Base-by-base conservation (phyloP, 2,797 vertebrate species). In the Galaxias olidus region DNA sequence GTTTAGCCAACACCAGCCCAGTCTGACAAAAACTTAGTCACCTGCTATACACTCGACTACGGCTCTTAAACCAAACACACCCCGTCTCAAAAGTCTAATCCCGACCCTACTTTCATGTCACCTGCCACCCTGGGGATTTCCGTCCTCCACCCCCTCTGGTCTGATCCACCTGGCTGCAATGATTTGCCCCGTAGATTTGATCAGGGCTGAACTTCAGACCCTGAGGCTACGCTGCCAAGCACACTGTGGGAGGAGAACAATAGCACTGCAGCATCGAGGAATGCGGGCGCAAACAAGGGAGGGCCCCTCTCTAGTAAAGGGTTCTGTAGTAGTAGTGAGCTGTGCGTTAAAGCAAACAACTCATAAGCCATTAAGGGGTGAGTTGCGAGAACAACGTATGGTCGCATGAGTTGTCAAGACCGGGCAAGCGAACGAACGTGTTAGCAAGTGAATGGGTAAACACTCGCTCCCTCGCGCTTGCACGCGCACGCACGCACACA, bases 251-350 rank as follows among this genome's bases (percentile, higher is more conserved):
- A 6, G 30, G 30, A 42, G 62, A 77, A 91, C 81, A 92, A 86
- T 81, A 67, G 77, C 59, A 46, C 60, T 17, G 75, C 48, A 19
- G 69, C 55, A 59, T 13, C 69, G 68, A 77, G 64, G 74, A 80
- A 79, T 63, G 52, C 58, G 74, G 74, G 68, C 41, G 72, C 81
- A 91, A 91, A 92, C 80, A 91, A 72, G 58, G 91, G 90, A 66
- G 83, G 73, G 85, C 68, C 66, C 48, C 10, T 8, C 43, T 62
- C 50, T 17, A 63, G 40, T 9, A 63, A 41, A 19, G 12, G 13
- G 43, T 10, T 17, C 13, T 18, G 18, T 13, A 55, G n/a, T 15
- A 40, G 42, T 8, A 52, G 13, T n/a, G 14, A 20, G 19, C 30
- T 30, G 30, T 30, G 30, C 6, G 6, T 30, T 30, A 30, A 30